These are phyloP conservation scores for Neotragus pygmaeus DNA, from an alignment of 2,113 vertebrate genomes.

Conservation along the genomic window DNA sequence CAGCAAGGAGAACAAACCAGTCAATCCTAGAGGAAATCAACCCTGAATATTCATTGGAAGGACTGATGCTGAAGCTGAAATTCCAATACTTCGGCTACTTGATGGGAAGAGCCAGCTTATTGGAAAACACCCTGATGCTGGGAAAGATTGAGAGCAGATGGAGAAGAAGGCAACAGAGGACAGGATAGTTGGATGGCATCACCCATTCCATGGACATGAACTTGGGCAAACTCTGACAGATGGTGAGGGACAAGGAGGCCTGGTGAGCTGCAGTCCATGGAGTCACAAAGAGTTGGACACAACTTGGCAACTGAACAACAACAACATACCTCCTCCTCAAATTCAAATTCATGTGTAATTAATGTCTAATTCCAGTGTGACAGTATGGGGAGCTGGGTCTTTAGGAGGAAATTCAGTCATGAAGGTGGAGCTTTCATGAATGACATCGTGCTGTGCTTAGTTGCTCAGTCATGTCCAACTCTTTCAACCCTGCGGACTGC, in stretches of 20 bases:
- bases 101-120: neutral
- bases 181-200: neutral
- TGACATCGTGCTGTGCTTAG: neutral
- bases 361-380: neutral
- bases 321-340: neutral
- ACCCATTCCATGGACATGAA: neutral
- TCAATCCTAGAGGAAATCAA: neutral
- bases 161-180: neutral
- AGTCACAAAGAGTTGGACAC: neutral
- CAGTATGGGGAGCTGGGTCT: neutral
- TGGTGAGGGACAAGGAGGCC: neutral
- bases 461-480: neutral
- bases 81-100: neutral
- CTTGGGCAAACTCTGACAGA: neutral
- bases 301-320: neutral
- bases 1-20: neutral
- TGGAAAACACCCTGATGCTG: neutral
- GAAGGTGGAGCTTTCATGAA: neutral
- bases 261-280: neutral
- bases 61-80: neutral
- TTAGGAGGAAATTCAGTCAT: neutral
- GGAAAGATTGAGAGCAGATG: neutral
- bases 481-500: neutral
- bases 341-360: neutral
- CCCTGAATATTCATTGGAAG: neutral